Conservation (phyloP, 2,888 invertebrate genomes). For the Drosophila rubida region DNA sequence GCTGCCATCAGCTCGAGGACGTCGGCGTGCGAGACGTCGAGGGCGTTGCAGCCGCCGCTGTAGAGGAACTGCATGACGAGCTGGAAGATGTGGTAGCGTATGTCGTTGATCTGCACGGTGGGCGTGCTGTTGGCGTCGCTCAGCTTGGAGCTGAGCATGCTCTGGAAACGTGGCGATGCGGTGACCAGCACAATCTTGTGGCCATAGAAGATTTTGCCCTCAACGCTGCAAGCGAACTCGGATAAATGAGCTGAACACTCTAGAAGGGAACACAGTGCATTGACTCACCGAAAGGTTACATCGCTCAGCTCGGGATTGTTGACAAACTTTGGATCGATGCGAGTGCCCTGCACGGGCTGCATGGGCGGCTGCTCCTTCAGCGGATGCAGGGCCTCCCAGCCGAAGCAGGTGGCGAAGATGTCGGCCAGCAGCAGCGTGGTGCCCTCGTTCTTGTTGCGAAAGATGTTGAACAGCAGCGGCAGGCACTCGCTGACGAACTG, state of each 20-base stretch:
- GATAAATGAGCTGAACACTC: not conserved
- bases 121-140: conserved; percentile 91
- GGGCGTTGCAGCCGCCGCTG: conserved; percentile 92
- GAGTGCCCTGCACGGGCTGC: conserved; percentile 88
- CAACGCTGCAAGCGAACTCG: conserved; percentile 88
- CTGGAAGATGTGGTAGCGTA: conserved; percentile 96
- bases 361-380: conserved; percentile 88
- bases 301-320: conserved; percentile 97
- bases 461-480: conserved; percentile 94
- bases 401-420: conserved; percentile 95
- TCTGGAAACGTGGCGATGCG: conserved; percentile 93
- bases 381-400: conserved; percentile 93
- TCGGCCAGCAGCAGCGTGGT: conserved; percentile 94
- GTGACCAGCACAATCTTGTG: conserved; percentile 97
- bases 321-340: conserved; percentile 96
- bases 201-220: conserved; percentile 95
- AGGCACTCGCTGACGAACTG: conserved; percentile 96
- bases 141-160: conserved; percentile 92
- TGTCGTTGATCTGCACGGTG: conserved; percentile 96
- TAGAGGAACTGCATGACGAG: conserved; percentile 95
- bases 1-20: conserved; percentile 95
- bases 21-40: conserved; percentile 92
- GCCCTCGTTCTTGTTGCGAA: conserved; percentile 96
- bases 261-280: not conserved
- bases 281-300: conserved; percentile 90